Evolutionary conservation across 2,113 vertebrate genomes (phyloP), one percentile per base, ranked within the genome.

Genomic region (Monopterus albus): DNA sequence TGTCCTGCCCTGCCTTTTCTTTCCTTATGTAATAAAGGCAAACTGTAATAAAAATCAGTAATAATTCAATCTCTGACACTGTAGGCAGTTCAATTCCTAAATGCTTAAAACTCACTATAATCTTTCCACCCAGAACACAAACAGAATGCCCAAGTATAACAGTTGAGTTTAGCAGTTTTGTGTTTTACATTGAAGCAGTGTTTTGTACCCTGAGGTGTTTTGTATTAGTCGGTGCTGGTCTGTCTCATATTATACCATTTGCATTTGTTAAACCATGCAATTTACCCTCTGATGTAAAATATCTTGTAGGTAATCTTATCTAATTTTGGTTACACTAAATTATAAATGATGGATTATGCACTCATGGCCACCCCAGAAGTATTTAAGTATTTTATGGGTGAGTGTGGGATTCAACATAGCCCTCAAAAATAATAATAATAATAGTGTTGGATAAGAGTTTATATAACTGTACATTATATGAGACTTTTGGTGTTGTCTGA

Each of bases 201-300:
- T 59, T 78, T 78, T 72, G 36, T 68, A 28, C 76, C 73, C 55
- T 35, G 50, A 38, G 61, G 76, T 68, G 38, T 28, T 72, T 62
- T 60, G 25, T 64, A 23, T 85, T 78, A 64, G 56, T 81, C 74
- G 70, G 31, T 29, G 51, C 55, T 56, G 40, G 60, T 71, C 68
- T 63, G 55, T 56, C 67, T 64, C 56, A 49, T 63, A 28, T 60
- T 38, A 70, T 62, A 53, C 38, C 7, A 60, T 75, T 76, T 70
- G 53, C n/a, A n/a, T n/a, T 67, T 71, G 70, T 51, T 68, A 56
- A 75, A 72, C n/a, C 50, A 70, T 42, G 57, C 51, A 31, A 33
- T 69, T 62, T 77, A 33, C 38, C n/a, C 63, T 52, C 12, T 52
- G 29, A 69, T 72, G 61, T 14, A 63, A 79, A 26, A 43, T 21